Base-by-base conservation (phyloP, 2,113 vertebrate genomes). In the Crotalus horridus region DNA sequence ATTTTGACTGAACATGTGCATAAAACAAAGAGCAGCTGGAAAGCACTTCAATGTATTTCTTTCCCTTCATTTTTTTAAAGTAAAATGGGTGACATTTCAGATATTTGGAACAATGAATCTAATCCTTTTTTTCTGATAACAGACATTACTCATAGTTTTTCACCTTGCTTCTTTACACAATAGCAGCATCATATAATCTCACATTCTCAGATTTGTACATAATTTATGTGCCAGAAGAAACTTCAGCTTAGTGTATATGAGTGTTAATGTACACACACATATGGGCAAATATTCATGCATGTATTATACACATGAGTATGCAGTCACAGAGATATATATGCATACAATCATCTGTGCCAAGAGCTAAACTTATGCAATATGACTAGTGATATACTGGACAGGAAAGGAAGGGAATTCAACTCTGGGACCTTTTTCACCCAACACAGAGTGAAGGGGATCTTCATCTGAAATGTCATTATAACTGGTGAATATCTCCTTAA, bases 21-120 rank as follows among this genome's bases (percentile, higher is more conserved):
- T 96, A 96, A 97, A 97, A 96, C 58, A 96, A 94, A 91, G 87
- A 93, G 55, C 15, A 95, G 48, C 95, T 53, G 33, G 39, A 94
- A 95, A 23, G 23, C 1, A 29, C 92, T 89, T 89, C 61, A 90
- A 33, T 20, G 91, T 1, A 92, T 85, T 51, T 46, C 90, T 90
- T 92, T 58, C 21, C 51, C 46, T 58, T 87, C 90, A 1, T 0
- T 92, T 92, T 92, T 10, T 91, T 93, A 48, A 55, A 94, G 11
- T 93, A 51, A 61, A 93, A 51, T 92, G 53, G 10, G 20, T 96
- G 91, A 93, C 58, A 93, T 94, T 94, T 96, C 64, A 93, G 93
- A 94, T 95, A 94, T 93, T 96, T 39, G 12, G 94, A 46, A 95
- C 33, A 81, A 39, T 88, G 4, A 96, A 87, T 95, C 20, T 95